Conservation (phyloP, 2,797 vertebrate species). For the Halcyon chelicuti region DNA sequence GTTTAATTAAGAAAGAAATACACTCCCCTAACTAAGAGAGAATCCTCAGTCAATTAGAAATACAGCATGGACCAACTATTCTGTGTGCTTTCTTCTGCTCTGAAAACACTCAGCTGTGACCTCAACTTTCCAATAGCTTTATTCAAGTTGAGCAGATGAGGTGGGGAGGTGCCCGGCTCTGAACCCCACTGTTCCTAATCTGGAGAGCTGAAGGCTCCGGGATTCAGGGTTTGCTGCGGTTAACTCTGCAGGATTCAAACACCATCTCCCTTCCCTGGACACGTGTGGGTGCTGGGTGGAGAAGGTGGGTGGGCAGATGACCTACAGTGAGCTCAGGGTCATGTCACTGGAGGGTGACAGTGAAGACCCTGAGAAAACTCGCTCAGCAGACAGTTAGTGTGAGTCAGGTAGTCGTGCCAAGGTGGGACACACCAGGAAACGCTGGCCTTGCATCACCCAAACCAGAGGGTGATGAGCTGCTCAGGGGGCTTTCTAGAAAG, state of each 20-base stretch:
- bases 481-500: neutral
- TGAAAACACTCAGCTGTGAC: neutral
- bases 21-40: neutral
- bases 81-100: neutral
- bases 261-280: neutral
- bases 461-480: neutral
- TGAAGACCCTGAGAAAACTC: neutral
- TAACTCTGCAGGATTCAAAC: neutral
- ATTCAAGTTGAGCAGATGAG: neutral
- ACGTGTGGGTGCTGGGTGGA: fast-evolving
- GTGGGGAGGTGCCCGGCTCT: neutral
- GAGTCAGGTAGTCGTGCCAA: neutral
- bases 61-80: neutral
- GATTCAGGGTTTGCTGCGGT: neutral
- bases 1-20: neutral
- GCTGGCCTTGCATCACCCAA: too few species aligned
- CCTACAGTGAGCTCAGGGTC: neutral
- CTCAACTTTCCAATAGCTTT: neutral
- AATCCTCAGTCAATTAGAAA: neutral
- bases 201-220: neutral
- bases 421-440: neutral
- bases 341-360: neutral
- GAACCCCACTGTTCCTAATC: neutral
- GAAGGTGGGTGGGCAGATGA: neutral
- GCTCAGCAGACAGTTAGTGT: fast-evolving